These are phyloP conservation scores for Hydrolagus affinis DNA, from an alignment of 2,113 vertebrate species.

Conservation along the genomic window DNA sequence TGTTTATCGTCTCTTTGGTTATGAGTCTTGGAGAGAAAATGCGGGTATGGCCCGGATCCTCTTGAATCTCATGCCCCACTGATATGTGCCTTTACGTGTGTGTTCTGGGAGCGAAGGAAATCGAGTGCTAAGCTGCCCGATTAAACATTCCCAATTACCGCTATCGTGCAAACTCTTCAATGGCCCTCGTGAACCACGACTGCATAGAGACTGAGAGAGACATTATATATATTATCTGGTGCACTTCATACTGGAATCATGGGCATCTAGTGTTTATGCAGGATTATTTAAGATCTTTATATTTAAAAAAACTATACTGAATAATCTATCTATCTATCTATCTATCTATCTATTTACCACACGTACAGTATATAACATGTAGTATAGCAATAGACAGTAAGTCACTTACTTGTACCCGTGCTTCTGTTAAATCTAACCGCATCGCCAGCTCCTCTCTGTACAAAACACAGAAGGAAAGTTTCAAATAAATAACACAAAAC, in stretches of 20 bases:
- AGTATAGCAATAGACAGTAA: too few relatives aligned
- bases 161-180: background rate
- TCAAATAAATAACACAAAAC: background rate
- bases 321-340: background rate
- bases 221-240: background rate
- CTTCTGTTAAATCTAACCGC: slow-evolving; percentile 94
- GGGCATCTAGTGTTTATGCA: background rate
- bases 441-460: slow-evolving; percentile 94
- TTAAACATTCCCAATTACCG: slow-evolving; percentile 7
- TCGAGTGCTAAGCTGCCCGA: background rate
- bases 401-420: slow-evolving; percentile 87
- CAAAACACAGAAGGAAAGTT: slow-evolving; percentile 37
- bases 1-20: slow-evolving; percentile 97
- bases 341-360: background rate
- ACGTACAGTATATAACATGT: background rate
- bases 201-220: background rate
- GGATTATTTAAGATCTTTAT: background rate
- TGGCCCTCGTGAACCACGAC: background rate
- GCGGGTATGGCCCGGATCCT: slow-evolving; percentile 79
- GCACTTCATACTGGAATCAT: background rate
- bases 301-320: background rate
- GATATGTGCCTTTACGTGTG: slow-evolving; percentile 36
- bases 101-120: slow-evolving; percentile 8
- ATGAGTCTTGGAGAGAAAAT: slow-evolving; percentile 84
- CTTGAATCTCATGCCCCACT: slow-evolving; percentile 97